These are phyloP conservation scores for Huso huso DNA, from an alignment of 2,797 vertebrate genomes.

Conservation along the genomic window DNA sequence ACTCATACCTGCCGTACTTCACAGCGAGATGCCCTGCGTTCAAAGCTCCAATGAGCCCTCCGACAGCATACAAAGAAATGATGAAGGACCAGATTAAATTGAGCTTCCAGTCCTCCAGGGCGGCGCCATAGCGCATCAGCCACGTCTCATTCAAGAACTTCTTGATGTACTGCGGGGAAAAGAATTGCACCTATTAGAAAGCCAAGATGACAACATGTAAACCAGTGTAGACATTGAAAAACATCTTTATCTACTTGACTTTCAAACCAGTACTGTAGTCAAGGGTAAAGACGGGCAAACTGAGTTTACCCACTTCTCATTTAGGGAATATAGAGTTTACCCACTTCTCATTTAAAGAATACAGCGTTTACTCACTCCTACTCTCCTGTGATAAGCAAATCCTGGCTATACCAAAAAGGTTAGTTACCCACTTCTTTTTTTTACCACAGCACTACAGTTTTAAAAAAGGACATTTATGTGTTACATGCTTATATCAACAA, in stretches of 20 bases:
- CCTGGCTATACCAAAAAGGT: no score
- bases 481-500: no score
- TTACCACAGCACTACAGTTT: no score
- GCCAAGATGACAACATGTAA: background rate
- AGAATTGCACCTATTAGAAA: conserved; percentile 12
- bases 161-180: conserved; percentile 51
- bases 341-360: no score
- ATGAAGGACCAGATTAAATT: conserved; percentile 61
- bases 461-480: no score
- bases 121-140: conserved; percentile 35
- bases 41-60: conserved; percentile 49
- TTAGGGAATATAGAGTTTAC: no score
- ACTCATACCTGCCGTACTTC: conserved; percentile 45
- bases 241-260: background rate
- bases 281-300: background rate
- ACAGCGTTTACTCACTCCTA: no score
- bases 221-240: background rate
- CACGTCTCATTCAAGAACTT: conserved; percentile 54
- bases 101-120: conserved; percentile 44
- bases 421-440: no score
- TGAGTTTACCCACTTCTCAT: no score
- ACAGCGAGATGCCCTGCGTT: conserved; percentile 25
- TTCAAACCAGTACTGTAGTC: background rate
- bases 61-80: conserved; percentile 53
- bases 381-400: no score